phyloP scores from a whole-genome alignment of 1,140 invertebrate genomes.

The Drosophila punjabiensis region DNA sequence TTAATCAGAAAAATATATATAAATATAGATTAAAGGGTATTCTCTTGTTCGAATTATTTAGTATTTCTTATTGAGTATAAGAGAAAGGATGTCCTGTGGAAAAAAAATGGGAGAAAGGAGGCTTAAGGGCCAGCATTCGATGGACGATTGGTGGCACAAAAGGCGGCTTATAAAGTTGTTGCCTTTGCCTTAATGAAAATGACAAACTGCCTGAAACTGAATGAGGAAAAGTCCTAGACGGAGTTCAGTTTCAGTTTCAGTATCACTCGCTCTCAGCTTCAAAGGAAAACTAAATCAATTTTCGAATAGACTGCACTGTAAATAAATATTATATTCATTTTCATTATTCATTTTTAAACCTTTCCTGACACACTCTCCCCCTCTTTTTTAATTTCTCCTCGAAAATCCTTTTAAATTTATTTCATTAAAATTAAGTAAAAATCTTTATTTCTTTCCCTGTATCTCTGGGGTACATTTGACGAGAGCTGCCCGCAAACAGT shows the following conservation, averaged over 20 bases:
- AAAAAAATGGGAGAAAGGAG: background rate
- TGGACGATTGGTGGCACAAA: conserved; percentile 17
- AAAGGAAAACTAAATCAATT: conserved; percentile 38
- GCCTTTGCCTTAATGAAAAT: conserved; percentile 44
- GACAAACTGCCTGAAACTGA: conserved; percentile 56
- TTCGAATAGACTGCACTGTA: background rate
- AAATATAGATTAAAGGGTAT: background rate
- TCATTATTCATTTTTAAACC: too few relatives aligned
- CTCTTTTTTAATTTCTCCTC: too few relatives aligned
- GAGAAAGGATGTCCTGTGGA: background rate
- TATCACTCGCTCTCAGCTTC: background rate
- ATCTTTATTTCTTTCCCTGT: background rate
- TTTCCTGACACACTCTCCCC: too few relatives aligned
- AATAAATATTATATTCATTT: background rate
- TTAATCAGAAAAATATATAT: background rate
- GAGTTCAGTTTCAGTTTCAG: conserved; percentile 20
- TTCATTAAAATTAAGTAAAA: too few relatives aligned
- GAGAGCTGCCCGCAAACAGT: conserved; percentile 61
- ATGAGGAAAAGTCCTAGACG: conserved; percentile 17
- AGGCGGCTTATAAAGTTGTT: conserved; percentile 47
- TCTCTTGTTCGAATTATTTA: too few relatives aligned
- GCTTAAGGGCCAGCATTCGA: too few relatives aligned
- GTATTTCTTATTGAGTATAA: background rate
- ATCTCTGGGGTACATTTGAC: conserved; percentile 44
- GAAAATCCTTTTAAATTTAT: too few relatives aligned